Evolutionary conservation across 1,140 invertebrate genomes (phyloP), one percentile per base, ranked within the genome.

Genomic region (Telenomus remus): DNA sequence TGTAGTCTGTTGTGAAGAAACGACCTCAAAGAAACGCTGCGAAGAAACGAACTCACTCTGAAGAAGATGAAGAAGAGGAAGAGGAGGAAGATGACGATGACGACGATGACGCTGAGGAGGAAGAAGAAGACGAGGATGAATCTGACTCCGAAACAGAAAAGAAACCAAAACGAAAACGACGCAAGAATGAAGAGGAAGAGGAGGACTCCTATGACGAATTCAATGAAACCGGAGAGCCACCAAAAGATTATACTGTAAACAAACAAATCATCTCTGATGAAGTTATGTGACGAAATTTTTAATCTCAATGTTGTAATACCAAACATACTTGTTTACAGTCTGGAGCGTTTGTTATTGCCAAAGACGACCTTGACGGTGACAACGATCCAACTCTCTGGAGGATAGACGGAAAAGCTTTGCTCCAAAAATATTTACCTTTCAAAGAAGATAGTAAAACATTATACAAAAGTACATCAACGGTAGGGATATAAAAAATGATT

Each of bases 401-500:
- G 89, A 93, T 94, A 88, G 93, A 94, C 89, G 93, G 93, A 37
- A 94, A 94, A 88, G 92, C 92, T 15, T 86, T 94, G 57, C 85
- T 94, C 48, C 93, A 94, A 86, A 94, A 94, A 85, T 94, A 92
- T 85, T 90, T 93, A 84, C 92, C 92, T 39, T 92, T 92, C 82
- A 90, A 93, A 82, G 91, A 92, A 77, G 90, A 91, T 84, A 91
- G 90, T 46, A 92, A 92, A 85, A 90, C 91, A 48, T 84, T 92
- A 74, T 93, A 94, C 82, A 93, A 92, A 89, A 93, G 92, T 81
- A 94, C 93, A 79, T 93, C 93, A 80, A 92, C 93, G 80, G 93
- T 94, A 89, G 90, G 19, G 6, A 89, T 80, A n/a, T n/a, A n/a
- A n/a, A n/a, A n/a, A n/a, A n/a, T n/a, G n/a, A n/a, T n/a, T n/a